Evolutionary conservation across 2,888 invertebrate genomes (phyloP), one percentile per base, ranked within the genome.

Genomic region (Dasypolia templi): DNA sequence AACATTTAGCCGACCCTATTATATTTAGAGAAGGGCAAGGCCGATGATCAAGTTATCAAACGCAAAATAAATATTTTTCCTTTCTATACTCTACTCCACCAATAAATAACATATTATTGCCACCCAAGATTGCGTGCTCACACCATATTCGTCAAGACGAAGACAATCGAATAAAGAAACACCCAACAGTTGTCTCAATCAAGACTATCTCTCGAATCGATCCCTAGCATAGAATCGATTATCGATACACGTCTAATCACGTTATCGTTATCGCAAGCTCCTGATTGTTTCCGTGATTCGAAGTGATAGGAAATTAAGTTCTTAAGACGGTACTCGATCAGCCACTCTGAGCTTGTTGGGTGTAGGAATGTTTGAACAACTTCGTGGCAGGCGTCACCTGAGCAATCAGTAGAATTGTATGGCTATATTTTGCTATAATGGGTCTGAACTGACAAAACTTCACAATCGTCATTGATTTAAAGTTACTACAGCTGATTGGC

Each of bases 281-380:
- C 22, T 83, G 75, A 83, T 81, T 81, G 74, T 79, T 81, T 83
- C 81, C 81, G 81, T 79, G 83, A 83, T 64, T 71, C 51, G 62
- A 71, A 71, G 71, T 69, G 75, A 75, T 79, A 71, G 80, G 83
- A 83, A 81, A 83, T 83, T 81, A 83, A 65, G 80, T 79, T 75
- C 49, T 71, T 74, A 35, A 71, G 32, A 58, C 32, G 56, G 51
- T 32, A 49, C 64, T 61, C 51, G 53, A 82, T 58, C 53, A 55
- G 44, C 29, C n/a, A 78, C 17, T 75, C 29, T 1, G 2, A 3
- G 3, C 55, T 61, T 61, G 46, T 69, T 77, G 46, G 5, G 11
- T 26, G 17, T 17, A 19, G 29, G 4, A 56, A 32, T 62, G 49
- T 69, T 55, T n/a, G 1, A 14, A 29, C 6, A 2, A 51, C 35